phyloP scores from a whole-genome alignment of 2,888 invertebrate genomes.

The Idaea biselata region DNA sequence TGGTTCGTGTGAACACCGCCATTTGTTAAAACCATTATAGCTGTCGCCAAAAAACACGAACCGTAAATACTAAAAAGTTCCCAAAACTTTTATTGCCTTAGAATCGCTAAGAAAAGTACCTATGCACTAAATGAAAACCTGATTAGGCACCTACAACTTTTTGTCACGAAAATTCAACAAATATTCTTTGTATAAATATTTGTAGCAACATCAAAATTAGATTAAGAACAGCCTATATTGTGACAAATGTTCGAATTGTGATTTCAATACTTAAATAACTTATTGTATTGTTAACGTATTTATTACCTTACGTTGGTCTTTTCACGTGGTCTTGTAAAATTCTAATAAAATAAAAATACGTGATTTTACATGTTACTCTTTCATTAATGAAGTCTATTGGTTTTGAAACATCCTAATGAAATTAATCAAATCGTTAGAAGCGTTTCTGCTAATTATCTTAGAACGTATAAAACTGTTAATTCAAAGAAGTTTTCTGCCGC shows the following conservation, averaged over 20 bases:
- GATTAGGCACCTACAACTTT: background rate
- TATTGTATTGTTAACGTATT: conserved; percentile 13
- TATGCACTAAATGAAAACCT: background rate
- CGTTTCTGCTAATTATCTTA: background rate
- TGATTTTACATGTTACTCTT: conserved; percentile 1
- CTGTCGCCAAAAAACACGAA: too few relatives aligned
- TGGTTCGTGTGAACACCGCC: too few relatives aligned
- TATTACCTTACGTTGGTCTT: conserved; percentile 34
- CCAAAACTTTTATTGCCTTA: too few relatives aligned
- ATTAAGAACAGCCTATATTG: background rate
- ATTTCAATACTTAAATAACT: background rate
- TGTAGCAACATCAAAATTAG: background rate
- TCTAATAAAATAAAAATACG: conserved; percentile 38
- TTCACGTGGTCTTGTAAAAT: conserved; percentile 36
- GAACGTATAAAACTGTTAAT: background rate
- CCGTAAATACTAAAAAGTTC: too few relatives aligned
- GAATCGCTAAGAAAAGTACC: background rate
- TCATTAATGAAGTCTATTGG: background rate
- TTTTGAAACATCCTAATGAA: background rate
- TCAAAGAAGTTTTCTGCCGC: background rate
- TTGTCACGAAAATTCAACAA: background rate
- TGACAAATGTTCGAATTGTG: conserved; percentile 8
- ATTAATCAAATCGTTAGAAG: background rate
- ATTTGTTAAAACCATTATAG: too few relatives aligned
- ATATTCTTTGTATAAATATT: background rate